Percentiles rank a stretch among this genome's conserved stretches.
These are phyloP conservation scores for Podiceps cristatus DNA, from an alignment of 2,113 vertebrate genomes.

Conservation along the genomic window DNA sequence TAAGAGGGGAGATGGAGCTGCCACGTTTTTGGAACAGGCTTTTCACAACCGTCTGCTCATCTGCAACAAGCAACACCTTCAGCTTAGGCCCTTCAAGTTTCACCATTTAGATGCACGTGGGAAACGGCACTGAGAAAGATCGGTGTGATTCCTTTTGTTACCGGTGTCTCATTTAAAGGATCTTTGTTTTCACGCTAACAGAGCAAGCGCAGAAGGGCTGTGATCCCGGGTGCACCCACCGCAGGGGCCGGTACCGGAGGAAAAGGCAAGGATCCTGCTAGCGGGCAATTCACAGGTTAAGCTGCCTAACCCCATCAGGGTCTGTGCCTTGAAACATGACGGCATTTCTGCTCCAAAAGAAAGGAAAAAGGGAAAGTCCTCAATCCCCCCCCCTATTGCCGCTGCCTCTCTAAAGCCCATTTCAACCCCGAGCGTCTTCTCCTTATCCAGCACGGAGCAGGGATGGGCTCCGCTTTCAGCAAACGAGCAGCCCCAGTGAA, in stretches of 20 bases:
- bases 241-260: neutral
- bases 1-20: neutral
- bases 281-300: neutral
- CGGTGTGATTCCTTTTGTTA: neutral
- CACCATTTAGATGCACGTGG: accelerated
- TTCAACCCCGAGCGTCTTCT: neutral
- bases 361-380: neutral
- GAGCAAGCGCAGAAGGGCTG: neutral
- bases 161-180: neutral
- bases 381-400: accelerated
- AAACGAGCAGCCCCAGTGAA: neutral
- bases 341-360: neutral
- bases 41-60: neutral
- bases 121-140: neutral
- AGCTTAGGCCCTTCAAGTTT: neutral
- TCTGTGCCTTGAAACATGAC: neutral
- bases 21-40: neutral
- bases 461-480: neutral
- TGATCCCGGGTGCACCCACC: neutral
- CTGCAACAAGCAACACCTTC: neutral
- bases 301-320: neutral
- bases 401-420: neutral
- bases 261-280: neutral
- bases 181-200: neutral
- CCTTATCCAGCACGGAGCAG: neutral